Evolutionary conservation across 2,888 invertebrate genomes (phyloP).

Genomic region (Drosophila kanekoi): DNA sequence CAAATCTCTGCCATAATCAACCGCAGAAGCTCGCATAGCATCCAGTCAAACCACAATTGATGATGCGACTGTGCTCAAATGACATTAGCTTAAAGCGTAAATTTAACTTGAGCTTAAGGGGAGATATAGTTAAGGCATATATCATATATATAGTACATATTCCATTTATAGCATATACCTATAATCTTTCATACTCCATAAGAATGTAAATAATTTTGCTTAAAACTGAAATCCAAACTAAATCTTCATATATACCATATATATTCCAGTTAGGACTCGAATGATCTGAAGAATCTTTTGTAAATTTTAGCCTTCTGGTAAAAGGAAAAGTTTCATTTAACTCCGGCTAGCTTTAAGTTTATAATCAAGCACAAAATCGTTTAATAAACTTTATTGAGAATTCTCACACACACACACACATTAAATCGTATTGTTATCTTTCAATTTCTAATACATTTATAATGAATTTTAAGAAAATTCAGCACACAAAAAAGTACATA

Average conservation of each 20-base stretch:
- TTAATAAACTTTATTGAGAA: constrained; percentile 56
- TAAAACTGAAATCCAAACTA: too few relatives aligned
- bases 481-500: constrained; percentile 57
- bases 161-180: too few relatives aligned
- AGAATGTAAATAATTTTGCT: too few relatives aligned
- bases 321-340: too few relatives aligned
- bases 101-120: background rate
- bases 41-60: constrained; percentile 25
- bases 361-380: background rate
- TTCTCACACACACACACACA: constrained; percentile 59
- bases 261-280: too few relatives aligned
- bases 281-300: too few relatives aligned
- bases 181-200: too few relatives aligned
- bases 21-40: constrained; percentile 22
- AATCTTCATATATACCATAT: too few relatives aligned
- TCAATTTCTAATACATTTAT: constrained; percentile 63
- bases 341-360: too few relatives aligned
- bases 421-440: constrained; percentile 15
- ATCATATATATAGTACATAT: too few relatives aligned
- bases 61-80: constrained; percentile 4
- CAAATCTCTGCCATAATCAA: constrained; percentile 2
- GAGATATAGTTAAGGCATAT: too few relatives aligned
- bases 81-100: constrained; percentile 12
- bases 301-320: too few relatives aligned
- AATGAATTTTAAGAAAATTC: constrained; percentile 53